Evolutionary conservation across 2,113 vertebrate genomes (phyloP).

Genomic region (Lophotis ruficrista): DNA sequence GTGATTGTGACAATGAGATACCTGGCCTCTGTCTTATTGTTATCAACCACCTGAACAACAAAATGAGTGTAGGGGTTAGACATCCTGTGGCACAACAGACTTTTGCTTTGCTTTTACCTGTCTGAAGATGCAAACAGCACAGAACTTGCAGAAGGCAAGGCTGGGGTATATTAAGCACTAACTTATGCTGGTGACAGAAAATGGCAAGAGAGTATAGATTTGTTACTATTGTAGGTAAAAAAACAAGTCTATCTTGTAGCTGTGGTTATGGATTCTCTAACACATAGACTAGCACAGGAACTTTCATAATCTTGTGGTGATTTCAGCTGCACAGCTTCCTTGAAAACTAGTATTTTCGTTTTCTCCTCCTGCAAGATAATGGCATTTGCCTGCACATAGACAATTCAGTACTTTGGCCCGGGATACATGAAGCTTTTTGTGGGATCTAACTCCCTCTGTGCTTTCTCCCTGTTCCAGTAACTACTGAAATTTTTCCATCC

Average conservation of each 20-base stretch:
- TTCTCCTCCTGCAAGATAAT: background rate
- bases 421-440: background rate
- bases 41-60: background rate
- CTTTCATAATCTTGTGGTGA: background rate
- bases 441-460: background rate
- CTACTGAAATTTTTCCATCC: background rate
- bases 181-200: background rate
- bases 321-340: background rate
- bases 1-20: background rate
- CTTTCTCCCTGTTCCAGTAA: background rate
- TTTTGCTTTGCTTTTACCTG: background rate
- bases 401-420: background rate
- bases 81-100: background rate
- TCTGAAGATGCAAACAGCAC: background rate
- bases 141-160: background rate
- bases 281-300: background rate
- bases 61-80: background rate
- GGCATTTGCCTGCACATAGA: background rate
- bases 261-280: background rate
- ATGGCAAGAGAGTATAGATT: background rate
- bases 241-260: background rate
- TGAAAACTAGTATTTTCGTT: background rate
- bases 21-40: background rate
- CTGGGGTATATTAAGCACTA: background rate
- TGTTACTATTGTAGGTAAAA: background rate